Conservation (phyloP, 2,113 vertebrate species). For the Tinamus guttatus region DNA sequence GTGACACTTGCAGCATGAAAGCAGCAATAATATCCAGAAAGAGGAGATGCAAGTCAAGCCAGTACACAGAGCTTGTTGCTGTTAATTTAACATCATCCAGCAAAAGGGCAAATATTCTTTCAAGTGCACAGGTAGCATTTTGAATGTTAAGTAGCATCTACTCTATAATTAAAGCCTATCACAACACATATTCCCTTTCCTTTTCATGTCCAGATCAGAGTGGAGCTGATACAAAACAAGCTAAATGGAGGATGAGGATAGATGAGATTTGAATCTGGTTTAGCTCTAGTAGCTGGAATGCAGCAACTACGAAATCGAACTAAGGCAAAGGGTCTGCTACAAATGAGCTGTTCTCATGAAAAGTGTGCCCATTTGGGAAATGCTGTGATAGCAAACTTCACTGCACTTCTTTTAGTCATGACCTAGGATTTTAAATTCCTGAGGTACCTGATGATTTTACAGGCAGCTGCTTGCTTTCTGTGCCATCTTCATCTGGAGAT, state of each 20-base stretch:
- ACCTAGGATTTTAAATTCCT: background rate
- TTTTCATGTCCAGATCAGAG: background rate
- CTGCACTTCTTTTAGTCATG: background rate
- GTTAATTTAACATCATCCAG: background rate
- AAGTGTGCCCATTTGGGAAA: background rate
- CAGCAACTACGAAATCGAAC: background rate
- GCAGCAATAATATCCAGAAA: background rate
- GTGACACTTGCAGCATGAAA: background rate
- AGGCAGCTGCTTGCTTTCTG: background rate
- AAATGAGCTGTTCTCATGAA: background rate
- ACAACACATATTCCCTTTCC: background rate
- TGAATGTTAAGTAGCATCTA: background rate
- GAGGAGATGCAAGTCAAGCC: background rate
- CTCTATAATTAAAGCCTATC: background rate
- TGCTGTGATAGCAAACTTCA: background rate
- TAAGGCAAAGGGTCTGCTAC: background rate
- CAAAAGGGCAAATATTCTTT: background rate
- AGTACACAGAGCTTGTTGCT: background rate
- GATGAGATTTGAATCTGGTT: background rate
- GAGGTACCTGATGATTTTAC: background rate
- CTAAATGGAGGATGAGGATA: background rate
- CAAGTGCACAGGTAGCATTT: background rate
- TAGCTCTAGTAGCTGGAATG: background rate
- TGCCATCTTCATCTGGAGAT: background rate
- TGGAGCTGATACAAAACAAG: background rate